Percentiles rank a stretch among this genome's conserved stretches.
Conservation (phyloP, 1,140 invertebrate species). For the Mycetomoellerius zeteki region DNA sequence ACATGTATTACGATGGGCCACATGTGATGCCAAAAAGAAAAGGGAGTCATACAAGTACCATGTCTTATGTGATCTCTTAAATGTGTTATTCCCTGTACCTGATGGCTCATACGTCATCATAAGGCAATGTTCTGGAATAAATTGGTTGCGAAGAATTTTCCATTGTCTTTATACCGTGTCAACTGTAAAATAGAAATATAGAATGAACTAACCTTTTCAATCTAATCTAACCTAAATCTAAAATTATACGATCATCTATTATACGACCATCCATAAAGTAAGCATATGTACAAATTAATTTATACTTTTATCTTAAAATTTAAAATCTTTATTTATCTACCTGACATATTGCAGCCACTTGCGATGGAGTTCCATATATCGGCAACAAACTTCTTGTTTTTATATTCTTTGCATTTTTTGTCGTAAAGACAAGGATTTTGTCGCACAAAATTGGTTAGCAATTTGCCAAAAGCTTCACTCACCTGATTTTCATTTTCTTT, state of each 20-base stretch:
- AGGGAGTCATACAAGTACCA: slow-evolving; percentile 1
- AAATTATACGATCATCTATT: too few relatives aligned
- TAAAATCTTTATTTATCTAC: background rate
- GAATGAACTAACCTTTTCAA: too few relatives aligned
- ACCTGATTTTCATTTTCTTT: too few relatives aligned
- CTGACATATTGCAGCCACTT: background rate
- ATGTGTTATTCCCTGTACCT: background rate
- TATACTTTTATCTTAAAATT: too few relatives aligned
- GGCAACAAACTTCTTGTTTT: background rate
- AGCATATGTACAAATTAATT: too few relatives aligned
- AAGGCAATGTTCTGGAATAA: slow-evolving; percentile 10
- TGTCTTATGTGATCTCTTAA: background rate
- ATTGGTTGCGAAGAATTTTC: background rate
- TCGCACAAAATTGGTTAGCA: too few relatives aligned
- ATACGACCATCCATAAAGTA: too few relatives aligned
- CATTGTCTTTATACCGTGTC: background rate
- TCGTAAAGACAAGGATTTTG: too few relatives aligned
- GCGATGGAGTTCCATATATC: background rate
- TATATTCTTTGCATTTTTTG: too few relatives aligned
- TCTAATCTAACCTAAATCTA: too few relatives aligned
- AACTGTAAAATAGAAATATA: background rate
- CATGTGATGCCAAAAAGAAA: slow-evolving; percentile 17
- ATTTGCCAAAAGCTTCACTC: too few relatives aligned
- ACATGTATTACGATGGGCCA: background rate
- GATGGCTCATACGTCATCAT: background rate